Percentiles rank a stretch among this genome's conserved stretches.
Conservation (phyloP, 2,113 vertebrate genomes). For the Benitochromis conjunctus region DNA sequence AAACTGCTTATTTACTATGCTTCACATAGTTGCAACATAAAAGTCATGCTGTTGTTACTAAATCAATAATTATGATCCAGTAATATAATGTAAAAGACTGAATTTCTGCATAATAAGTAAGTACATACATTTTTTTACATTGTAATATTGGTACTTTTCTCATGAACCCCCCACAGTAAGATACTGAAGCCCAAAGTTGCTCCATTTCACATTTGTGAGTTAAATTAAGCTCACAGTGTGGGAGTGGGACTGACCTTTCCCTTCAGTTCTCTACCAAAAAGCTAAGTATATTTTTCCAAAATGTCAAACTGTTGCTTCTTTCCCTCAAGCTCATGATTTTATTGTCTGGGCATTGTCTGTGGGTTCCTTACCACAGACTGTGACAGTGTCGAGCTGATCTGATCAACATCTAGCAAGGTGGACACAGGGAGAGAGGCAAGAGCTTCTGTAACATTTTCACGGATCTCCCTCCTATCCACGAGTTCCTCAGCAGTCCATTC, state of each 20-base stretch:
- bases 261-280: not conserved
- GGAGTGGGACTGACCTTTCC: not conserved
- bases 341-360: not conserved
- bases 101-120: not conserved
- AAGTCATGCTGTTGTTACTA: not conserved
- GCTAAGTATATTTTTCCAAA: not conserved
- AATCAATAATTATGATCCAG: not conserved
- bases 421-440: slow-evolving; percentile 69
- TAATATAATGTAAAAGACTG: not conserved
- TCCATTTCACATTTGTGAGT: not conserved
- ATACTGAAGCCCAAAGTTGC: not conserved
- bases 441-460: slow-evolving; percentile 59
- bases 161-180: not conserved
- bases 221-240: not conserved
- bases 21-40: not conserved
- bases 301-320: not conserved
- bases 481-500: slow-evolving; percentile 23
- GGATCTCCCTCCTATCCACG: slow-evolving; percentile 55
- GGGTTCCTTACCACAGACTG: slow-evolving; percentile 62
- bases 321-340: not conserved
- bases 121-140: not conserved
- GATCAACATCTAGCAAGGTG: slow-evolving; percentile 66
- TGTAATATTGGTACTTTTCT: not conserved
- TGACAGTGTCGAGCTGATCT: slow-evolving; percentile 72
- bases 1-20: not conserved